A percentile compares a stretch with the other conserved stretches of the same genome.
These are phyloP conservation scores for Pseudomyrmex pallidus DNA, from an alignment of 1,140 invertebrate species.

Conservation along the genomic window DNA sequence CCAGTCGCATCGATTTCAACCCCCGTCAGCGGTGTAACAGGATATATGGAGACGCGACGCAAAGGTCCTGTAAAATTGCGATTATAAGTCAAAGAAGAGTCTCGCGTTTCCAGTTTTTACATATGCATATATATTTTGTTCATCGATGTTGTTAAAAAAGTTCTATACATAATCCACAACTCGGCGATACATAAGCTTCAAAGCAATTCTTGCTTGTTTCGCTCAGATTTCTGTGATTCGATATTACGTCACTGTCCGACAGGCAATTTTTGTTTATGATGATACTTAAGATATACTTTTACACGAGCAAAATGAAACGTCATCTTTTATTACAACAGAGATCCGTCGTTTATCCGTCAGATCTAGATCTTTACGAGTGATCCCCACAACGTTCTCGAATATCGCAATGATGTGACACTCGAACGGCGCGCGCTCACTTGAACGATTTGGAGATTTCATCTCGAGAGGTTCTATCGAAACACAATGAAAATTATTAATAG, in stretches of 20 bases:
- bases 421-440: constrained; percentile 2
- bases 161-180: neutral
- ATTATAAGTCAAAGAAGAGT: neutral
- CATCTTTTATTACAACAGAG: neutral
- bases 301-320: neutral
- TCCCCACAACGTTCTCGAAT: neutral
- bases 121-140: neutral
- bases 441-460: neutral
- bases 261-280: constrained; percentile 54
- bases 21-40: constrained; percentile 28
- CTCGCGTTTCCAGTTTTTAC: neutral
- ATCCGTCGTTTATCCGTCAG: neutral
- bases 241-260: neutral
- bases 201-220: neutral
- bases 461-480: neutral
- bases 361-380: neutral
- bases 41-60: neutral
- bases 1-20: constrained; percentile 73
- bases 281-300: constrained; percentile 39
- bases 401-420: neutral
- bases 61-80: neutral
- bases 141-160: neutral
- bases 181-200: neutral
- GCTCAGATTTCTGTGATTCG: neutral
- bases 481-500: neutral